A percentile compares a stretch with the other conserved stretches of the same genome.
Conservation (phyloP, 2,888 invertebrate species). For the Corbicula japonica region DNA sequence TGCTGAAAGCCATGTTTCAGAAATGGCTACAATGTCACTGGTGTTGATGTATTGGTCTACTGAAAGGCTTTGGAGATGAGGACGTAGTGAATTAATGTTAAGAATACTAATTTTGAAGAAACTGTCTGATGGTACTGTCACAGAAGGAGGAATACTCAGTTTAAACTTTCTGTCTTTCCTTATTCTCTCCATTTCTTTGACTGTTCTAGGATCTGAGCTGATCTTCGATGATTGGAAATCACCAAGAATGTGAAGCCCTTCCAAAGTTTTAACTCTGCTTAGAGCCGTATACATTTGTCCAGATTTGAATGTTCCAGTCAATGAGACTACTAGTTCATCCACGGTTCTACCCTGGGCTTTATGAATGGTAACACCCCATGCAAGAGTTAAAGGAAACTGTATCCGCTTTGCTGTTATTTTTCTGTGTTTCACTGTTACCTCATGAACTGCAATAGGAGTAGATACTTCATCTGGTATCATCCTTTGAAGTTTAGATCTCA, state of each 20-base stretch:
- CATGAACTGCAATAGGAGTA: background rate
- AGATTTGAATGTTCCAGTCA: background rate
- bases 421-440: background rate
- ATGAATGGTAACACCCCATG: constrained; percentile 35
- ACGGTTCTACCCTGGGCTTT: constrained; percentile 42
- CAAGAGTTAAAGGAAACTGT: constrained; percentile 32
- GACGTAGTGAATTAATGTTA: background rate
- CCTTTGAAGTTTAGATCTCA: constrained; percentile 1
- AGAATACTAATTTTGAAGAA: background rate
- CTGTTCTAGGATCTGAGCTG: background rate
- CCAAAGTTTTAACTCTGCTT: constrained; percentile 3
- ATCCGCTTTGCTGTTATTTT: constrained; percentile 33
- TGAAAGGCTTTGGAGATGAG: background rate
- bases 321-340: constrained; percentile 8
- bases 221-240: constrained; percentile 1
- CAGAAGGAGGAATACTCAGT: background rate
- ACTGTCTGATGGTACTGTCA: background rate
- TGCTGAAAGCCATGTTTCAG: constrained; percentile 5
- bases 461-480: background rate
- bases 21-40: background rate
- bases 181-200: constrained; percentile 4
- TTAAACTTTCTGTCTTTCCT: background rate
- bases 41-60: background rate
- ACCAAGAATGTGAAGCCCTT: background rate
- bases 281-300: constrained; percentile 12